Evolutionary conservation across 1,140 invertebrate species (phyloP).

Genomic region (Leptestheria dahalacensis): DNA sequence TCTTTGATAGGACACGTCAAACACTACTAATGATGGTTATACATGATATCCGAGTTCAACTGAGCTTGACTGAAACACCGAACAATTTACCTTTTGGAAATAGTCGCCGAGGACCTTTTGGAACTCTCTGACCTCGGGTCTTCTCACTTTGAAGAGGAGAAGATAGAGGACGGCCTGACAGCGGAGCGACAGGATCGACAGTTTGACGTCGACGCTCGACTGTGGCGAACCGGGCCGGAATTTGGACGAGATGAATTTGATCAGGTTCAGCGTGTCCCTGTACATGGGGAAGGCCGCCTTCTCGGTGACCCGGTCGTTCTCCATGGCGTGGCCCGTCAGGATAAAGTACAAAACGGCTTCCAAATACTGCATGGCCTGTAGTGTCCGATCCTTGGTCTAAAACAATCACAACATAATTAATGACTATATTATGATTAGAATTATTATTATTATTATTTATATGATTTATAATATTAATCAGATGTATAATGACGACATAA

Average conservation of each 20-base stretch:
- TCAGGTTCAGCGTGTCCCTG: constrained; percentile 59
- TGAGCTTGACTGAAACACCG: too few species aligned
- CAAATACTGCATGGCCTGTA: constrained; percentile 47
- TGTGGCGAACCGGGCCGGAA: constrained; percentile 1
- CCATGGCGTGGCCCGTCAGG: constrained; percentile 60
- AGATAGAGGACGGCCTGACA: constrained; percentile 61
- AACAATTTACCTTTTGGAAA: constrained; percentile 38
- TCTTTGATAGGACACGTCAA: too few species aligned
- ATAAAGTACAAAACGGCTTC: constrained; percentile 67
- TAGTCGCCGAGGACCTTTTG: constrained; percentile 49
- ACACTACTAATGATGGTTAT: too few species aligned
- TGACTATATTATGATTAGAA: not conserved
- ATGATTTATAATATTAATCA: too few species aligned
- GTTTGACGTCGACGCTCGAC: constrained; percentile 5
- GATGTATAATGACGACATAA: too few species aligned
- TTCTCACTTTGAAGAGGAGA: constrained; percentile 56
- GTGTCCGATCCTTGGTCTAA: constrained; percentile 26
- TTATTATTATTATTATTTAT: too few species aligned
- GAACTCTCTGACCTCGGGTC: constrained; percentile 45
- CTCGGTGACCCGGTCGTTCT: constrained; percentile 43
- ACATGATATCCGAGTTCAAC: too few species aligned
- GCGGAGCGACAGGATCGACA: constrained; percentile 32
- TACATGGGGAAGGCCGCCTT: constrained; percentile 57
- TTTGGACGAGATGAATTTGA: constrained; percentile 38
- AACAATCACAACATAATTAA: not conserved